These are phyloP conservation scores for Acromyrmex heyeri DNA, from an alignment of 1,140 invertebrate species.

Conservation along the genomic window DNA sequence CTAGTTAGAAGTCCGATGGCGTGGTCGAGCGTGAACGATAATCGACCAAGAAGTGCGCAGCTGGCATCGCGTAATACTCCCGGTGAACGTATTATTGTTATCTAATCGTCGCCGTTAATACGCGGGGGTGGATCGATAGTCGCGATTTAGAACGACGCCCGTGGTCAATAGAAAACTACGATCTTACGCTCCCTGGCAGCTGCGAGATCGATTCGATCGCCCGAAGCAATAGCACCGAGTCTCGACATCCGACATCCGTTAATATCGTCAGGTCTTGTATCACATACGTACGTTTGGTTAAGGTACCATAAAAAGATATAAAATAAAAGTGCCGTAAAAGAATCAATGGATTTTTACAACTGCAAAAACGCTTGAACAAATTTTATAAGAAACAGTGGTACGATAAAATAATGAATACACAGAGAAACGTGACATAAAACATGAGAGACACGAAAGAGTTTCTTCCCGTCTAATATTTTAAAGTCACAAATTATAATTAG, in stretches of 20 bases:
- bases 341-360: neutral
- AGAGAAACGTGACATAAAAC: neutral
- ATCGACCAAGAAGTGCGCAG: conserved; percentile 66
- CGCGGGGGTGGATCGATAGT: conserved; percentile 66
- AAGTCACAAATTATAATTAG: conserved; percentile 21
- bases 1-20: conserved; percentile 40
- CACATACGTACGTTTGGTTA: neutral
- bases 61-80: conserved; percentile 33
- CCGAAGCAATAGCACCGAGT: neutral
- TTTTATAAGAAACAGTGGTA: neutral
- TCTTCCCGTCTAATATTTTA: neutral
- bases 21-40: conserved; percentile 55
- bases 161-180: conserved; percentile 67
- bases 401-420: neutral
- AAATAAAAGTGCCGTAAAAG: neutral
- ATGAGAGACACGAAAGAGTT: neutral
- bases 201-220: conserved; percentile 35
- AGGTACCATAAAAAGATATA: neutral
- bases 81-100: conserved; percentile 64
- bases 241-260: neutral
- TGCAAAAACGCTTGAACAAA: neutral
- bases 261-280: neutral
- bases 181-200: conserved; percentile 53
- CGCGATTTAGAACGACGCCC: conserved; percentile 58
- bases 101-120: conserved; percentile 72